These are phyloP conservation scores for Cheilinus undulatus DNA, from an alignment of 2,113 vertebrate species.

Conservation along the genomic window DNA sequence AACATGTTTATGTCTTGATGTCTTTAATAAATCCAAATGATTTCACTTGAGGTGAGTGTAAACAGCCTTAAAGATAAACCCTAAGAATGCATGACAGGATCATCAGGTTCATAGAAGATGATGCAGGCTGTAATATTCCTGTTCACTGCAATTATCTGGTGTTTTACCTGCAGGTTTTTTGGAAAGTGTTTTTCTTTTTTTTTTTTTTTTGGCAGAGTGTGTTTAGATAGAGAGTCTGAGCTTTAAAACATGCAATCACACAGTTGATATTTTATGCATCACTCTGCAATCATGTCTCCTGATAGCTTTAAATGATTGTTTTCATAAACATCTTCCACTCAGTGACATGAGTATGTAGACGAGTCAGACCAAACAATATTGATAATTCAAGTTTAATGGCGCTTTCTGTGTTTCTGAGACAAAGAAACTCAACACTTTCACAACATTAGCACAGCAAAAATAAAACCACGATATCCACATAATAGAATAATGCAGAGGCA, in stretches of 20 bases:
- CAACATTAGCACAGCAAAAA: background rate
- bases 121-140: background rate
- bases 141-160: background rate
- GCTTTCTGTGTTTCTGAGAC: background rate
- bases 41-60: too few relatives aligned
- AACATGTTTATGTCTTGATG: too few relatives aligned
- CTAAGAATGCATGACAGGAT: too few relatives aligned
- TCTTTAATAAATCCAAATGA: too few relatives aligned
- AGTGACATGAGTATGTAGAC: background rate
- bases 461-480: background rate
- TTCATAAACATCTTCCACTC: background rate
- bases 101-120: too few relatives aligned
- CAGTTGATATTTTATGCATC: background rate
- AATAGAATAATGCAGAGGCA: background rate
- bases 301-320: background rate
- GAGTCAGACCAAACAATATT: background rate
- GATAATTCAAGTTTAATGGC: background rate
- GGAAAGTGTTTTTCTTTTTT: too few relatives aligned
- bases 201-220: too few relatives aligned
- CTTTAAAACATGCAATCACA: too few relatives aligned
- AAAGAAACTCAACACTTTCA: background rate
- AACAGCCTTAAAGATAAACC: too few relatives aligned
- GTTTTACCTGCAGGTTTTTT: too few relatives aligned
- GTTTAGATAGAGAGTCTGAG: too few relatives aligned
- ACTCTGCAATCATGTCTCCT: conserved; percentile 1